phyloP scores from a whole-genome alignment of 2,797 vertebrate species.

The Okamejei kenojei region DNA sequence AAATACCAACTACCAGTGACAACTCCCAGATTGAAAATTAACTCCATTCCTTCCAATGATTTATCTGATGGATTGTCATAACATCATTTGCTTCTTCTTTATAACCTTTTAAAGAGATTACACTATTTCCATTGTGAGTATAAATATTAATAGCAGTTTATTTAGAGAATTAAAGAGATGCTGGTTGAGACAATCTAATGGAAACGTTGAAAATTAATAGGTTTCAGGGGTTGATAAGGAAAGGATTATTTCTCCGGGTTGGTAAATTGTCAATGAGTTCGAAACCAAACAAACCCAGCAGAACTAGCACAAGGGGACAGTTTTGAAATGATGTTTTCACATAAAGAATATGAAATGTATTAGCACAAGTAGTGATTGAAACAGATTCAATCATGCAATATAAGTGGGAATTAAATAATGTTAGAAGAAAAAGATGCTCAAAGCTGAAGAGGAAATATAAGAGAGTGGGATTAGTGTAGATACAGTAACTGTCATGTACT shows the following conservation, averaged over 20 bases:
- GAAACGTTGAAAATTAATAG: neutral
- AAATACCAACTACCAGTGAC: neutral
- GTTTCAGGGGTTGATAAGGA: neutral
- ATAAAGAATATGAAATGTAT: neutral
- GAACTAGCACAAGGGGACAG: neutral
- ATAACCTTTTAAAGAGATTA: neutral
- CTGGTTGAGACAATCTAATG: neutral
- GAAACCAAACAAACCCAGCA: neutral
- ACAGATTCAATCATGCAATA: neutral
- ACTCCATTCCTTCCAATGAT: neutral
- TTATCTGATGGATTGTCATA: neutral
- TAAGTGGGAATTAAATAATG: neutral
- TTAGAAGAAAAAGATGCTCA: neutral
- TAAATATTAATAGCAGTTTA: constrained; percentile 20
- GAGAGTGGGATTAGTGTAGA: neutral
- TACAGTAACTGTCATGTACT: neutral
- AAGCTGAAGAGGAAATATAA: neutral
- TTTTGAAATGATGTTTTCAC: neutral
- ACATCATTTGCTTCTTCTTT: neutral
- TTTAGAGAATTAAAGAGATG: neutral
- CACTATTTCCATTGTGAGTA: neutral
- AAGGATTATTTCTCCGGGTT: neutral
- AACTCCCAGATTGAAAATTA: neutral
- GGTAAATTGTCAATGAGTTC: neutral
- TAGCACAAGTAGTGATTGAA: neutral